phyloP scores from a whole-genome alignment of 2,113 vertebrate genomes.

The Caretta caretta region DNA sequence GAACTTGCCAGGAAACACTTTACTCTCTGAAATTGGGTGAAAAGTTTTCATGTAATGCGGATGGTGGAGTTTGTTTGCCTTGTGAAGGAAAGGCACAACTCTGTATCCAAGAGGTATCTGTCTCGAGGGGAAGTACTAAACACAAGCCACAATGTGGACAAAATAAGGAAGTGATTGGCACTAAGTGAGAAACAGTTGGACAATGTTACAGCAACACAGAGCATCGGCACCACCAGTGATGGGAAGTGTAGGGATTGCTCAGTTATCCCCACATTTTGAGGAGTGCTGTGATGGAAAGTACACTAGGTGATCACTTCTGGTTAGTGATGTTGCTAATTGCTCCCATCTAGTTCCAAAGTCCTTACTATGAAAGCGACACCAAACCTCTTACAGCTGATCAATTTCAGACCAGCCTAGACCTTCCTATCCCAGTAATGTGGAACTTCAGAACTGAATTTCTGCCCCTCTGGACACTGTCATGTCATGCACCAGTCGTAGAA shows the following conservation, averaged over 20 bases:
- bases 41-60: neutral
- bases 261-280: constrained; percentile 29
- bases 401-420: constrained; percentile 37
- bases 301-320: constrained; percentile 52
- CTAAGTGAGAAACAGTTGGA: neutral
- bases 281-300: constrained; percentile 49
- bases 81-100: constrained; percentile 62
- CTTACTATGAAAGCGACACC: constrained; percentile 56
- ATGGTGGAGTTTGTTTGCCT: constrained; percentile 27
- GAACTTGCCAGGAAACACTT: neutral
- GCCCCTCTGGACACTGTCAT: constrained; percentile 55
- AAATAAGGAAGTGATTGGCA: constrained; percentile 59
- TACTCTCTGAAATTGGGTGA: neutral
- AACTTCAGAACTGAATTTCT: constrained; percentile 44
- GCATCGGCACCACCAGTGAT: constrained; percentile 35
- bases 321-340: constrained; percentile 37
- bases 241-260: constrained; percentile 32
- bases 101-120: constrained; percentile 52
- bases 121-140: constrained; percentile 48
- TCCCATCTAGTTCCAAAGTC: constrained; percentile 62
- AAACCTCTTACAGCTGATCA: constrained; percentile 28
- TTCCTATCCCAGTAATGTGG: neutral
- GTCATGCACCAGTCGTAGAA: neutral
- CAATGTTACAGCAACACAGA: constrained; percentile 53
- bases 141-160: constrained; percentile 20